Conservation (phyloP, 2,797 vertebrate species). For the Urophycis tenuis region DNA sequence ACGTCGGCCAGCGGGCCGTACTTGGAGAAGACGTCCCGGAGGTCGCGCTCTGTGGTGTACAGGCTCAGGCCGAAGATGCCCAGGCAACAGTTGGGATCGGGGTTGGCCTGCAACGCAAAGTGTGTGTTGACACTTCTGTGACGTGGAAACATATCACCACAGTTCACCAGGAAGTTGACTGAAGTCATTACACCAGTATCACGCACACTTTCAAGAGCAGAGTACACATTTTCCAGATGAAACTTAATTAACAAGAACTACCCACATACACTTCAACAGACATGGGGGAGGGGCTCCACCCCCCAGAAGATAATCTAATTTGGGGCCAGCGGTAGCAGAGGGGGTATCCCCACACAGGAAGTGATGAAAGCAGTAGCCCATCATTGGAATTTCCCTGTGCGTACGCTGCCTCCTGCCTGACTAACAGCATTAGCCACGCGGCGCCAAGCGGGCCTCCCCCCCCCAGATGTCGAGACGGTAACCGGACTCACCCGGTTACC, state of each 20-base stretch:
- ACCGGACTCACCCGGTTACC: conserved; percentile 89
- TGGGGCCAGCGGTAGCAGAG: neutral
- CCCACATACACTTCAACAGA: neutral
- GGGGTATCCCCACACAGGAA: neutral
- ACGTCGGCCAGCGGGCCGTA: conserved; percentile 89
- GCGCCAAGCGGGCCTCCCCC: too few species aligned
- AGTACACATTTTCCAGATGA: neutral
- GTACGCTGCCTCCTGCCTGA: neutral
- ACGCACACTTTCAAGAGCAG: neutral
- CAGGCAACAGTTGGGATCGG: conserved; percentile 91
- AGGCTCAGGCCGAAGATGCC: conserved; percentile 95
- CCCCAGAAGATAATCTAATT: neutral
- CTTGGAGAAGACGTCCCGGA: conserved; percentile 93
- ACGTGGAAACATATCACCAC: neutral
- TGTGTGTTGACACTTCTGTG: too few species aligned
- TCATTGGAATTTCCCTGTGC: neutral
- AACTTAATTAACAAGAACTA: neutral
- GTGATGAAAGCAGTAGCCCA: neutral
- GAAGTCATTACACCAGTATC: neutral
- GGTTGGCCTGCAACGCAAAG: conserved; percentile 77
- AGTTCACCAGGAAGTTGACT: neutral
- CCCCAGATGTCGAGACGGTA: too few species aligned
- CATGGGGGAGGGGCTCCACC: neutral
- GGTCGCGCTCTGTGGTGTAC: conserved; percentile 91
- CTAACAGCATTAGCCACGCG: neutral